These are phyloP conservation scores for Myiotriccus ornatus DNA, from an alignment of 2,797 vertebrate species.

Conservation along the genomic window DNA sequence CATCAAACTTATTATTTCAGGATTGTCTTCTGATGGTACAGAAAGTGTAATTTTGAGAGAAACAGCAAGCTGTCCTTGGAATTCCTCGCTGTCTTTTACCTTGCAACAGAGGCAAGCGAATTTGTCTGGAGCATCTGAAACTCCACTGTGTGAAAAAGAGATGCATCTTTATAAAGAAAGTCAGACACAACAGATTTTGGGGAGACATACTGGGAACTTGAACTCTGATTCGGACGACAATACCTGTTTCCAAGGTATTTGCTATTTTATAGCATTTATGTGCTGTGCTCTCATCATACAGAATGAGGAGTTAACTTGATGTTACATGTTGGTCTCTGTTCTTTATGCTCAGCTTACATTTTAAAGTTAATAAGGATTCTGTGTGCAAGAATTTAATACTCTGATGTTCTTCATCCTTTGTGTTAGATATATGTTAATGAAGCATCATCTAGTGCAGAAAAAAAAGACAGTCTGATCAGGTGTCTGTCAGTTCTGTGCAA, in stretches of 20 bases:
- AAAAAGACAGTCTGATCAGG: not conserved
- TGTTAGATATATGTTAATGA: not conserved
- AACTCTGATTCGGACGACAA: conserved; percentile 63
- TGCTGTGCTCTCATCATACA: not conserved
- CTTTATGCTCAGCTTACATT: not conserved
- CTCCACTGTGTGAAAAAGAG: not conserved
- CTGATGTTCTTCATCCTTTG: not conserved
- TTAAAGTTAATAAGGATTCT: not conserved
- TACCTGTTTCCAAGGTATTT: conserved; percentile 60
- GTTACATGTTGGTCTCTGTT: not conserved
- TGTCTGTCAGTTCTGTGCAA: not conserved
- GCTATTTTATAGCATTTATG: not conserved
- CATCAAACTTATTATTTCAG: conserved; percentile 7
- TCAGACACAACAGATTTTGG: conserved; percentile 72
- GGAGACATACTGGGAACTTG: conserved; percentile 73
- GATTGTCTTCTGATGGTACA: conserved; percentile 17
- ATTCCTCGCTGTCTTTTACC: not conserved
- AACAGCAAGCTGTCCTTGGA: not conserved
- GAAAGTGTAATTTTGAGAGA: not conserved
- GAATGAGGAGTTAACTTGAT: not conserved
- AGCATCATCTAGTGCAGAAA: not conserved
- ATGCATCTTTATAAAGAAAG: not conserved
- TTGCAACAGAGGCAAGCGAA: not conserved
- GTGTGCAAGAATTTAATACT: not conserved
- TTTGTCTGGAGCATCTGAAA: not conserved